Conservation (phyloP, 1,140 invertebrate species). For the Procambarus virginalis region DNA sequence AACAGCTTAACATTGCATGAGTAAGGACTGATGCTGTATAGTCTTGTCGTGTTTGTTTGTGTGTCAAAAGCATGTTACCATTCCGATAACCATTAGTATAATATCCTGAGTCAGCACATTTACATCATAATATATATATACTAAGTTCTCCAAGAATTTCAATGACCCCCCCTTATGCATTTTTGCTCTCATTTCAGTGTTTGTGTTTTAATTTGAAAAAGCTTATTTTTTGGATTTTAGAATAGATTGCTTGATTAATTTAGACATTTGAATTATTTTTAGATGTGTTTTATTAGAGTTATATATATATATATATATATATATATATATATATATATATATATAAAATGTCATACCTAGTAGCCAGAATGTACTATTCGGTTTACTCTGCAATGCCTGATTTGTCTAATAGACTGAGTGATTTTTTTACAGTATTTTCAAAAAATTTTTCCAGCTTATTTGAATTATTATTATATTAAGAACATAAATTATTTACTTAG, state of each 20-base stretch:
- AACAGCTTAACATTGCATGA: neutral
- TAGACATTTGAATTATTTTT: conserved; percentile 22
- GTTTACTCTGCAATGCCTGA: too few species aligned
- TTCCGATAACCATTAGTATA: neutral
- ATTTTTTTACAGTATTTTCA: too few species aligned
- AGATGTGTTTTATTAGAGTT: neutral
- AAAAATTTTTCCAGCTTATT: too few species aligned
- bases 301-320: neutral
- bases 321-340: too few species aligned
- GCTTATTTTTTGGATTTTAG: conserved; percentile 23
- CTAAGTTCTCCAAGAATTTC: neutral
- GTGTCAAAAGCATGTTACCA: neutral
- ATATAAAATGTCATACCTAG: too few species aligned
- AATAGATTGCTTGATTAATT: conserved; percentile 33
- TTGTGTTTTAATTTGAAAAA: neutral
- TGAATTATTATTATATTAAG: too few species aligned
- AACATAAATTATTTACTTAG: too few species aligned
- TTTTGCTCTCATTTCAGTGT: neutral
- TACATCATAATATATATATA: neutral
- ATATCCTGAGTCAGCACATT: conserved; percentile 25
- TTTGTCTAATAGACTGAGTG: too few species aligned
- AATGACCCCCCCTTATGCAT: neutral
- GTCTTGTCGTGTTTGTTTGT: neutral
- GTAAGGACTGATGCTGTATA: neutral
- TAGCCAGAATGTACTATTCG: too few species aligned